A percentile compares a stretch with the other conserved stretches of the same genome.
These are phyloP conservation scores for Ageneiosus marmoratus DNA, from an alignment of 2,113 vertebrate species.

Conservation along the genomic window DNA sequence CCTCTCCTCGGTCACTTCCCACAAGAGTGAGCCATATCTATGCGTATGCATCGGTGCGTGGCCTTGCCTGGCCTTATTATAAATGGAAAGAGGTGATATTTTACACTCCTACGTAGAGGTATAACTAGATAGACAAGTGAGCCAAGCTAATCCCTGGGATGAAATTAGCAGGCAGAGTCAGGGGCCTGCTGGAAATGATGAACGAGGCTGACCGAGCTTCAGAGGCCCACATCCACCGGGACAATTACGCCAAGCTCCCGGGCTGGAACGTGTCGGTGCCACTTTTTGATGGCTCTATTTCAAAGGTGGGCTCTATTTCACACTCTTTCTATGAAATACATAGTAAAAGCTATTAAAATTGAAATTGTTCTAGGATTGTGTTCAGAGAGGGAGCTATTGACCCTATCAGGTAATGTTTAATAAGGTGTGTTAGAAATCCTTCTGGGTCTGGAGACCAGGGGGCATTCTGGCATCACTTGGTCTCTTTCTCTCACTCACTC, in stretches of 20 bases:
- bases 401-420: conserved; percentile 90
- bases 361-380: conserved; percentile 98
- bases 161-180: conserved; percentile 98
- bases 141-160: conserved; percentile 96
- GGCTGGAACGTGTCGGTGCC: conserved; percentile 92
- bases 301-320: conserved; percentile 64
- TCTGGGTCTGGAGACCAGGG: conserved; percentile 56
- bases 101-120: conserved; percentile 87
- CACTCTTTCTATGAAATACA: conserved; percentile 82
- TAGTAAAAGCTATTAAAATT: conserved; percentile 99
- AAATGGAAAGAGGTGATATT: conserved; percentile 89
- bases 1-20: conserved; percentile 82
- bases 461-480: conserved; percentile 51
- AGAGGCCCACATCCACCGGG: conserved; percentile 92
- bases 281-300: conserved; percentile 99
- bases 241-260: conserved; percentile 97
- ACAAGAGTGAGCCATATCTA: conserved; percentile 74
- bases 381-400: conserved; percentile 82
- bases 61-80: conserved; percentile 89
- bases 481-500: conserved; percentile 38
- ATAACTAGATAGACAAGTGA: conserved; percentile 94
- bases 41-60: conserved; percentile 79
- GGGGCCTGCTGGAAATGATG: conserved; percentile 92
- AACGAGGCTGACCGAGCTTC: conserved; percentile 93
- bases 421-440: conserved; percentile 82